Base-by-base conservation (phyloP, 2,888 invertebrate genomes). In the Nomada ferruginata region DNA sequence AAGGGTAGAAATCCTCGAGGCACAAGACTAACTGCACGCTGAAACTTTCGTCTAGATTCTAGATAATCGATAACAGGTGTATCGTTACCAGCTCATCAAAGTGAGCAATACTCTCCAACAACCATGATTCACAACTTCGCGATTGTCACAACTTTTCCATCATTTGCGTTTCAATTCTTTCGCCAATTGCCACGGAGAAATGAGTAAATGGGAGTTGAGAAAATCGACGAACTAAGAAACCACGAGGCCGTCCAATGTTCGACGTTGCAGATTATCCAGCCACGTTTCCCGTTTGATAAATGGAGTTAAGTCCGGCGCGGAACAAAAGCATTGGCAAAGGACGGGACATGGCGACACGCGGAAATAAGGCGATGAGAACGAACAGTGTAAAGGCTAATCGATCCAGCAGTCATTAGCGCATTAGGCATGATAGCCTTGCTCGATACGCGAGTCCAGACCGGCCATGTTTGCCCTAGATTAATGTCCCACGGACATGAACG, bases 391-490 rank as follows among this genome's bases (percentile, higher is more conserved):
- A 88, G 88, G 83, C 89, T 91, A 91, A 92, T 93, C 92, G 93
- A 93, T 93, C 89, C 85, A 76, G 59, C 86, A 89, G 91, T 92
- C 92, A 92, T 93, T 93, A 93, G 90, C 91, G 90, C 89, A 88
- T 90, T 85, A 85, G 88, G 86, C 90, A 89, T 89, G 91, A 90
- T 90, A 91, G 85, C 89, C 87, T 87, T 86, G 87, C 82, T 82
- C 85, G 86, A 83, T 87, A 86, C 71, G 73, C 77, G 72, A 69
- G 69, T 68, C 47, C 55, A 69, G 81, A 77, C 85, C 89, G 88
- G 91, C 90, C 91, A 91, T 92, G 90, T 92, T 92, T 92, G 90
- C 87, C 90, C 89, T 89, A 90, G 91, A 92, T 92, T 91, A 90
- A 92, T 92, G 92, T 90, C 90, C 87, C 90, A 75, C 77, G 85